Evolutionary conservation across 2,797 vertebrate species (phyloP), one percentile per base, ranked within the genome.

Genomic region (Loris lydekkerianus): DNA sequence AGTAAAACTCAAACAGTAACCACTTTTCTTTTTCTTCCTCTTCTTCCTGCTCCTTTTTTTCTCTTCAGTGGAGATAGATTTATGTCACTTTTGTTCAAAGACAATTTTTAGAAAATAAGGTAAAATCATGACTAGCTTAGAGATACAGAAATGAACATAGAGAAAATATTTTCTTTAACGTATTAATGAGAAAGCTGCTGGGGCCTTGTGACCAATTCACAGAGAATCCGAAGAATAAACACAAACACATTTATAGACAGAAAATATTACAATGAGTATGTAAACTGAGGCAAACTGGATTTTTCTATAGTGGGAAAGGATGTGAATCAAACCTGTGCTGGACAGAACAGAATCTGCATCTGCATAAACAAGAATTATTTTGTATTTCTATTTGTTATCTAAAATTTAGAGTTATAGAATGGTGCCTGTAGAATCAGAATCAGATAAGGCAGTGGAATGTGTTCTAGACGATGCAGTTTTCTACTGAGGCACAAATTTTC

Each of bases 101-200:
- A 65, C 53, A 70, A 56, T 49, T 94, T 83, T 72, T 13, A 53
- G 67, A 56, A 84, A 95, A 67, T 67, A 67, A 82, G 23, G 46
- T 69, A 94, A 85, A 85, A 81, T 83, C 31, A 73, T 80, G 58
- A 76, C 7, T 60, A 76, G 40, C 6, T 65, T 56, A 94, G 89
- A 93, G 60, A 92, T 65, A 92, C 65, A 87, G 96, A 88, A 86
- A 65, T 93, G 29, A 91, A 60, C 23, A 65, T 61, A 34, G 88
- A 46, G 90, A 40, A 95, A 56, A 88, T n/a, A 75, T 83, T 83
- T 93, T 94, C 94, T 96, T 96, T 90, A 85, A 92, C 20, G 90
- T 18, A 92, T 60, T 87, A 93, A 80, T 58, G 58, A 96, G 69
- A 96, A 93, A 94, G 34, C 29, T 96, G 15, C n/a, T 72, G 75